Evolutionary conservation across 2,888 invertebrate genomes (phyloP), one percentile per base, ranked within the genome.

Genomic region (Mimas tiliae): DNA sequence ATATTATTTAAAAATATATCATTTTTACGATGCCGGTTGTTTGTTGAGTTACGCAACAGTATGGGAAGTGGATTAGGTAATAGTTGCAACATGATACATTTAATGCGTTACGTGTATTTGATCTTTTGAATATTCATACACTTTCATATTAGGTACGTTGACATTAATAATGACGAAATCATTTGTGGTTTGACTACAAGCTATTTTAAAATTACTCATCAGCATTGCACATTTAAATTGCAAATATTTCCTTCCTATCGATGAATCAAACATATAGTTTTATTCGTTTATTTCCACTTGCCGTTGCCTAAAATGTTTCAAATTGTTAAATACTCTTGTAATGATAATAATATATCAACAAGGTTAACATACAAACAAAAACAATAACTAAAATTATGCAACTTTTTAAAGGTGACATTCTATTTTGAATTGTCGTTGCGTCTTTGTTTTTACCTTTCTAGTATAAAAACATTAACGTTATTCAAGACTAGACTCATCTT

Each of bases 1-100:
- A 85, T 51, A 64, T 21, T 65, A 65, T 48, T 58, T 34, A 55
- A 65, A 58, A 85, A 85, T 86, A 88, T 90, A 88, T 78, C 81
- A 81, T 78, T 84, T 78, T 80, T 78, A 71, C 75, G 81, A 84
- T 51, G 9, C 14, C 27, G 33, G 33, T 47, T 64, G 52, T 47
- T 38, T 64, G 21, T 64, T 58, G 55, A 34, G 38, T 58, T 14
- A 58, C 16, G 11, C 1, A 12, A 38, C 34, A 6, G 55, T 11
- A 58, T 38, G 38, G 55, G 55, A 58, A 58, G 55, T 58, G 12
- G 55, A 58, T 58, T 16, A 16, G 34, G 55, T 19, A 58, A 58
- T 34, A 58, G 38, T 58, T 58, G 38, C 55, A 58, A 58, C 38
- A 58, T 58, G 16, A 55, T 55, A 55, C 53, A 58, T 58, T 58